Percentiles rank a stretch among this genome's conserved stretches.
These are phyloP conservation scores for Lutjanus campechanus DNA, from an alignment of 2,797 vertebrate species.

Conservation along the genomic window DNA sequence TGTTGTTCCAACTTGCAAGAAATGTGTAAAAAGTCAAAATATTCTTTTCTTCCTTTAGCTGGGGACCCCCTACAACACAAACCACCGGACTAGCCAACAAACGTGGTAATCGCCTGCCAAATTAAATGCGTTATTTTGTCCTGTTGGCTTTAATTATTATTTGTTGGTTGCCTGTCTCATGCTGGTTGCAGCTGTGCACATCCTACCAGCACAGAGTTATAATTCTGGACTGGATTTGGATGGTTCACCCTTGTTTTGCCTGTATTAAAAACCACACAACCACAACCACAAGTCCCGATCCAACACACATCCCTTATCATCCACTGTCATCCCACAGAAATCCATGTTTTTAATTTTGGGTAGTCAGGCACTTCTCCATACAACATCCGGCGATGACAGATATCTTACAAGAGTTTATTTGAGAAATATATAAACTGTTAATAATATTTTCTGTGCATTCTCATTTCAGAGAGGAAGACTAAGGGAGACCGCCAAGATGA, in stretches of 20 bases:
- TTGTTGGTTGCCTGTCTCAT: conserved; percentile 16
- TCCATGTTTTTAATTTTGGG: conserved; percentile 28
- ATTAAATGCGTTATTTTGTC: conserved; percentile 2
- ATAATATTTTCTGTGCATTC: conserved; percentile 41
- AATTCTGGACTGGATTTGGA: conserved; percentile 25
- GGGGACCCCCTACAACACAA: no score
- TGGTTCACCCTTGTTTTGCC: conserved; percentile 29
- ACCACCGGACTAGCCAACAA: not conserved
- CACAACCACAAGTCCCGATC: conserved; percentile 22
- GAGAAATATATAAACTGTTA: conserved; percentile 11
- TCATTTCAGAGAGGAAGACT: conserved; percentile 81
- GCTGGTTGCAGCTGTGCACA: not conserved
- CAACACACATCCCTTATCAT: conserved; percentile 30
- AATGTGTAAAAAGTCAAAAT: no score
- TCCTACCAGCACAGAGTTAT: conserved; percentile 3
- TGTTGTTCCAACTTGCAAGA: no score
- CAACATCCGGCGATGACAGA: conserved; percentile 34
- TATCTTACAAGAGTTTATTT: conserved; percentile 25
- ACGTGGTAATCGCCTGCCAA: not conserved
- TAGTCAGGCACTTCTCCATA: conserved; percentile 21
- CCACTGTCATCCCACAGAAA: conserved; percentile 32
- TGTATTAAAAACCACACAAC: conserved; percentile 37
- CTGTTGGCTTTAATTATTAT: conserved; percentile 38
- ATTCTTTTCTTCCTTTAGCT: no score
- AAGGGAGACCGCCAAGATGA: conserved; percentile 81